Conservation (phyloP, 2,888 invertebrate genomes). For the Aplocera efformata region DNA sequence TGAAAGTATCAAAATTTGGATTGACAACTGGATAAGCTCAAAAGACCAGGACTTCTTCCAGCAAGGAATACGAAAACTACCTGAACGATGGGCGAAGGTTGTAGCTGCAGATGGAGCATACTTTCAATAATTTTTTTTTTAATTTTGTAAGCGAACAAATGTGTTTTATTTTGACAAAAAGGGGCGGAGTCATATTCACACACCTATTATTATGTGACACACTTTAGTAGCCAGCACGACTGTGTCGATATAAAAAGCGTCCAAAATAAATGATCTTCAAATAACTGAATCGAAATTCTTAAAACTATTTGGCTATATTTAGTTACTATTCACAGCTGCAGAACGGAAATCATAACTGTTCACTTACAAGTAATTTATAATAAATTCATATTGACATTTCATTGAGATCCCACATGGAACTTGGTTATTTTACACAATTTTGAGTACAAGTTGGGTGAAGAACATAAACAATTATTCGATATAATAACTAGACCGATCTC, state of each 20-base stretch:
- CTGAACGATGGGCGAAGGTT: too few species aligned
- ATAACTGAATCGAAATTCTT: conserved; percentile 31
- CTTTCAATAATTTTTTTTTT: too few species aligned
- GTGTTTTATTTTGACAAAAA: too few species aligned
- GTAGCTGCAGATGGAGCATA: too few species aligned
- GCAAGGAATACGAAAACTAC: too few species aligned
- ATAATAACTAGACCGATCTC: not conserved
- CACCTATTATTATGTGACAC: not conserved
- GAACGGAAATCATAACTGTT: conserved; percentile 66
- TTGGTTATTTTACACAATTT: conserved; percentile 35
- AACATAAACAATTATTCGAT: conserved; percentile 33
- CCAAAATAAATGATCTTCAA: conserved; percentile 2
- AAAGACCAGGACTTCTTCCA: too few species aligned
- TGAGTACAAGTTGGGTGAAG: conserved; percentile 37
- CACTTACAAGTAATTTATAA: conserved; percentile 41
- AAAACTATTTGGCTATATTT: conserved; percentile 50
- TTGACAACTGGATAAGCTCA: too few species aligned
- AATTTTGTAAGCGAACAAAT: not conserved
- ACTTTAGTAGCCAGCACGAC: not conserved
- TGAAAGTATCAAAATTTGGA: too few species aligned
- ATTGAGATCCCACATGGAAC: conserved; percentile 57
- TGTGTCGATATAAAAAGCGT: conserved; percentile 9
- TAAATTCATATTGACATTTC: conserved; percentile 46
- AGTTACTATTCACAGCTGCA: conserved; percentile 72
- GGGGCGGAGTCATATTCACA: too few species aligned